phyloP scores from a whole-genome alignment of 2,797 vertebrate genomes.

The Myotis planiceps region DNA sequence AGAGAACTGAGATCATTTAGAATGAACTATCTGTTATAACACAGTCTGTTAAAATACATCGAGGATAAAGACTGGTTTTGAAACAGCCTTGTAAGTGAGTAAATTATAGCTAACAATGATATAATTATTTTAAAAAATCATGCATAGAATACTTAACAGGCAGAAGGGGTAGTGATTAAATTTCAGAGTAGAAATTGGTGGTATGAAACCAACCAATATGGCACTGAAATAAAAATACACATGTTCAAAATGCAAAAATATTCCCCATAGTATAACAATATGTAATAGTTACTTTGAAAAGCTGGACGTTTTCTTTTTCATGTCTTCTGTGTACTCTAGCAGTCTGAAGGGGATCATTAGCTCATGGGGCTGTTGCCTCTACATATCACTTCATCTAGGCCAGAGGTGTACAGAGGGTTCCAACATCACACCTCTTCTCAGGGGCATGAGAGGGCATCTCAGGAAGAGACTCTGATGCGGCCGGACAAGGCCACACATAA shows the following conservation, averaged over 20 bases:
- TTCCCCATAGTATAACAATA: background rate
- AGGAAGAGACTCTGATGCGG: background rate
- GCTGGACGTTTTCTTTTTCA: background rate
- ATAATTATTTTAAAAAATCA: background rate
- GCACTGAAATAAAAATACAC: constrained; percentile 9
- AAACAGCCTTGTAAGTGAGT: background rate
- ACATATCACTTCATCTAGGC: background rate
- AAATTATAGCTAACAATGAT: constrained; percentile 29
- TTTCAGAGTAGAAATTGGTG: constrained; percentile 3
- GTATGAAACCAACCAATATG: background rate
- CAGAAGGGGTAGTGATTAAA: background rate
- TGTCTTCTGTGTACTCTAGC: background rate
- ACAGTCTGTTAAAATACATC: background rate
- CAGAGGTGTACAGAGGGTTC: background rate
- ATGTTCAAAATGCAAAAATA: background rate
- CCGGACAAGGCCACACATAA: background rate
- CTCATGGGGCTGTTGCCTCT: background rate
- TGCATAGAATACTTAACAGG: constrained; percentile 19
- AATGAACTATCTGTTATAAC: background rate
- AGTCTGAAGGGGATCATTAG: background rate
- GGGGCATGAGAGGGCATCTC: background rate
- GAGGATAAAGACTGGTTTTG: constrained; percentile 2
- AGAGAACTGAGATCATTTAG: background rate
- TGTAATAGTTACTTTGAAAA: background rate
- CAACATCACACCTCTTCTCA: background rate